Evolutionary conservation across 1,140 invertebrate species (phyloP).

Genomic region (Pseudoatta argentina): DNA sequence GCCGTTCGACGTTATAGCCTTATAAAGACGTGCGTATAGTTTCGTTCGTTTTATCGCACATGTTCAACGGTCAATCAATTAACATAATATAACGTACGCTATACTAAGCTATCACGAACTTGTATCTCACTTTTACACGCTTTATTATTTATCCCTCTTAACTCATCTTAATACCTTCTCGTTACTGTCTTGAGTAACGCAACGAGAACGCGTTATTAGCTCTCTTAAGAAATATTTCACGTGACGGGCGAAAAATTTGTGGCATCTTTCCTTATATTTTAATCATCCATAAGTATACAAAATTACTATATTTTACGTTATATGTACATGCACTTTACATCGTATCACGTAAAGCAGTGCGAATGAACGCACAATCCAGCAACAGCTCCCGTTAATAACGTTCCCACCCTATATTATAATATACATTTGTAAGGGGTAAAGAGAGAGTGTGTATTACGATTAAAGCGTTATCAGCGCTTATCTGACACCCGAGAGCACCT

Average conservation of each 20-base stretch:
- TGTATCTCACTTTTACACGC: neutral
- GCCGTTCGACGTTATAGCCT: conserved; percentile 21
- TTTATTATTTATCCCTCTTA: neutral
- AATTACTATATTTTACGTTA: conserved; percentile 43
- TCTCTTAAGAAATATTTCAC: neutral
- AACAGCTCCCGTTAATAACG: conserved; percentile 14
- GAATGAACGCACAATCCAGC: conserved; percentile 24
- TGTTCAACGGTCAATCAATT: neutral
- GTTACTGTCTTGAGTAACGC: conserved; percentile 4
- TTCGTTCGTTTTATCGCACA: neutral
- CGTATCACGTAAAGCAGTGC: conserved; percentile 23
- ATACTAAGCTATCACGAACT: neutral
- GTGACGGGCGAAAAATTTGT: neutral
- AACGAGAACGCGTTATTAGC: conserved; percentile 20
- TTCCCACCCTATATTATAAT: conserved; percentile 30
- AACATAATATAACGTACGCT: neutral
- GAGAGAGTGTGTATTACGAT: conserved; percentile 25
- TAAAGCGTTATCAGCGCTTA: conserved; percentile 34
- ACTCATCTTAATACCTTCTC: conserved; percentile 6
- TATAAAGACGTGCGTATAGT: neutral
- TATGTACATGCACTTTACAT: neutral
- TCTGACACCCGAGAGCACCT: conserved; percentile 3
- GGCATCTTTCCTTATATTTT: conserved; percentile 21
- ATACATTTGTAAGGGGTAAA: conserved; percentile 22
- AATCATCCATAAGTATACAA: conserved; percentile 29